Evolutionary conservation across 2,113 vertebrate species (phyloP).

Genomic region (Sterrhoptilus dennistouni): DNA sequence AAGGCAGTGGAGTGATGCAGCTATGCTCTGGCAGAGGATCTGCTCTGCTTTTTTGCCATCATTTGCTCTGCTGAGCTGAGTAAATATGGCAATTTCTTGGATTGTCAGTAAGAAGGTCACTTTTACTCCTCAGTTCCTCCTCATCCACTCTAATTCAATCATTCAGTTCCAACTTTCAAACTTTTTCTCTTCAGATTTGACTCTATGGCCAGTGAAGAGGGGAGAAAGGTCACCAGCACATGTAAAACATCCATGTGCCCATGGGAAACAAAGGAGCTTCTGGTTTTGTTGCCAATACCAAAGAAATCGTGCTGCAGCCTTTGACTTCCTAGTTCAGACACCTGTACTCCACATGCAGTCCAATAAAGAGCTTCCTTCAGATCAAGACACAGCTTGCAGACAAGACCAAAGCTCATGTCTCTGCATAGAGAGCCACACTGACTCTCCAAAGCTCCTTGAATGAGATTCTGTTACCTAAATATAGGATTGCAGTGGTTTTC

Average conservation of each 20-base stretch:
- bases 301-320: background rate
- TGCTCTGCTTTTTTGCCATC: constrained; percentile 29
- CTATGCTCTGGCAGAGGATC: background rate
- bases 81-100: constrained; percentile 35
- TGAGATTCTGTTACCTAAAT: background rate
- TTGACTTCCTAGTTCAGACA: background rate
- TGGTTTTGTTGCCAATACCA: background rate
- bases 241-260: background rate
- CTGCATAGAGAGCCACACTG: background rate
- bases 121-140: constrained; percentile 35
- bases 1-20: constrained; percentile 25
- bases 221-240: rapidly evolving
- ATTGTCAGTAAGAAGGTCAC: constrained; percentile 19
- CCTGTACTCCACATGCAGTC: background rate
- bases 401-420: background rate
- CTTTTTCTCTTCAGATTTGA: background rate
- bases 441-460: background rate
- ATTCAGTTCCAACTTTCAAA: background rate
- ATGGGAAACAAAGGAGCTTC: background rate
- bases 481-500: background rate
- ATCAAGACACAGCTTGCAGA: background rate
- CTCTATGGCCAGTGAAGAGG: background rate
- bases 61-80: constrained; percentile 53
- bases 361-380: background rate
- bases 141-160: background rate